Percentiles rank a stretch among this genome's conserved stretches.
phyloP scores from a whole-genome alignment of 2,888 invertebrate genomes.

The Leucania comma region DNA sequence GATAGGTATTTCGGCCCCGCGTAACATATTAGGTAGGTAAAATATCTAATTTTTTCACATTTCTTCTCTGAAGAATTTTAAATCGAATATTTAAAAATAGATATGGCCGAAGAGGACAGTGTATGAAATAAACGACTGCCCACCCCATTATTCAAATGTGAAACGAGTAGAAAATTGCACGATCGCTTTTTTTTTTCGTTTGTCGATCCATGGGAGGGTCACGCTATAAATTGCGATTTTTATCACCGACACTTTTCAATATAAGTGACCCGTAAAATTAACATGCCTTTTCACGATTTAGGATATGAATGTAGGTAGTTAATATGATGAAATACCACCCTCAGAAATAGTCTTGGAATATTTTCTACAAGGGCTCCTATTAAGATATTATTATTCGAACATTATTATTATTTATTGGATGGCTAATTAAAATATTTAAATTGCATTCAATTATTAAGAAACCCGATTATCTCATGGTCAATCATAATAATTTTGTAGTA shows the following conservation, averaged over 20 bases:
- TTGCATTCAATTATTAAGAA: neutral
- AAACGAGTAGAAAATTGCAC: slow-evolving; percentile 64
- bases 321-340: slow-evolving; percentile 38
- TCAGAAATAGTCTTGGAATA: slow-evolving; percentile 5
- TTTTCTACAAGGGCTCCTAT: neutral
- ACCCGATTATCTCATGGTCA: neutral
- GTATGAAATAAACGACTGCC: slow-evolving; percentile 54
- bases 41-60: neutral
- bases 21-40: neutral
- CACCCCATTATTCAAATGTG: slow-evolving; percentile 62
- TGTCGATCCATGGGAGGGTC: slow-evolving; percentile 67
- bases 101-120: slow-evolving; percentile 38
- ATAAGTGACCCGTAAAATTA: slow-evolving; percentile 73
- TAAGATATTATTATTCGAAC: neutral
- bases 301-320: slow-evolving; percentile 36
- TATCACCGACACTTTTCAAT: slow-evolving; percentile 72
- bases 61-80: neutral
- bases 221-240: slow-evolving; percentile 71
- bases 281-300: slow-evolving; percentile 62
- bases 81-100: slow-evolving; percentile 29
- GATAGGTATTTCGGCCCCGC: slow-evolving; percentile 24
- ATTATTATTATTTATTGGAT: neutral
- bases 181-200: slow-evolving; percentile 59
- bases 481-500: neutral
- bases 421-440: neutral